Conservation (phyloP, 1,140 invertebrate species). For the Megalopta genalis region DNA sequence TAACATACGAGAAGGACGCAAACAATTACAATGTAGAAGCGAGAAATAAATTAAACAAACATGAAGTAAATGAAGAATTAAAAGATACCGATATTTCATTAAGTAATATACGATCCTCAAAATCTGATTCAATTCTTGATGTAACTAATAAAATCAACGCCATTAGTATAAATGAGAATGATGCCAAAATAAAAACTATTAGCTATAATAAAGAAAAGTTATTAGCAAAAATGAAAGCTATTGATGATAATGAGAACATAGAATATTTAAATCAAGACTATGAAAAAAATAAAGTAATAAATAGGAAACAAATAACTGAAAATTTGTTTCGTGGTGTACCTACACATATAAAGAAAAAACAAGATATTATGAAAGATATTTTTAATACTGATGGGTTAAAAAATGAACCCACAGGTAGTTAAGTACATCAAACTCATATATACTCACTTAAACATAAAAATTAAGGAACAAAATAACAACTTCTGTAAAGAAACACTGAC, state of each 20-base stretch:
- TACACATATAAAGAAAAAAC: constrained; percentile 68
- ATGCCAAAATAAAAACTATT: constrained; percentile 68
- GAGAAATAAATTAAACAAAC: constrained; percentile 46
- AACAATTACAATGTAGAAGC: constrained; percentile 19
- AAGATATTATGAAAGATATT: constrained; percentile 75
- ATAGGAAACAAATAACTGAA: constrained; percentile 73
- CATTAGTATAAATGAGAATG: constrained; percentile 5
- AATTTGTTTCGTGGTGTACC: constrained; percentile 75
- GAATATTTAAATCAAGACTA: constrained; percentile 77
- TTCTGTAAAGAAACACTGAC: constrained; percentile 1
- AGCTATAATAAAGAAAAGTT: constrained; percentile 82
- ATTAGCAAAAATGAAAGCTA: constrained; percentile 83
- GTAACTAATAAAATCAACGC: constrained; percentile 38
- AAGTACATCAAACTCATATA: constrained; percentile 52
- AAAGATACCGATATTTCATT: constrained; percentile 1
- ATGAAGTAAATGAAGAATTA: constrained; percentile 21
- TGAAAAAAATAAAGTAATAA: constrained; percentile 50
- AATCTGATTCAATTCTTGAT: constrained; percentile 36
- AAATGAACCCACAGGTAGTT: constrained; percentile 44
- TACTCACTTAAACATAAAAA: too few relatives aligned
- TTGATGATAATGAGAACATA: constrained; percentile 82
- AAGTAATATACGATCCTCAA: not conserved
- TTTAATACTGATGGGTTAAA: constrained; percentile 62
- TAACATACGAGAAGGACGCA: not conserved
- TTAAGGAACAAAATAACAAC: not conserved